Evolutionary conservation across 2,113 vertebrate species (phyloP), one percentile per base, ranked within the genome.

Genomic region (Sander lucioperca): DNA sequence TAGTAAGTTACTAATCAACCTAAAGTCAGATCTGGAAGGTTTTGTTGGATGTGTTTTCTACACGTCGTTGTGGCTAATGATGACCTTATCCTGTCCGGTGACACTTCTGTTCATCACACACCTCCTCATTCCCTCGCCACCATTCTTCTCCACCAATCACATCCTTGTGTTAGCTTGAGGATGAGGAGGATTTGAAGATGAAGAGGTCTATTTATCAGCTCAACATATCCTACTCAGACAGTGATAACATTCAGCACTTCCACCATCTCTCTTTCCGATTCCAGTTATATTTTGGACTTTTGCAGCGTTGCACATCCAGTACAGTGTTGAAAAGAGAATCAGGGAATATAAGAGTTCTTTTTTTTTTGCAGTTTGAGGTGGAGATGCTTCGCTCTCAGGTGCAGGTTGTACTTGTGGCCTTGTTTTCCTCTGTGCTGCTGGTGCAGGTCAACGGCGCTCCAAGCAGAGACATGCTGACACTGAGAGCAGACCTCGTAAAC

Each of bases 371-470:
- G 56, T 23, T 51, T 14, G 25, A 58, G 83, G 51, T 6, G 85
- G 85, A 87, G 82, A 95, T 94, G 94, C 82, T 93, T 83, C 36
- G 54, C 51, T 88, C 83, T 74, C 93, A 79, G 86, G 67, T 92
- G 65, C 90, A 87, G 80, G 51, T 93, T 1, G 62, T 95, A 7
- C 75, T 94, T 5, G 62, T 85, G 84, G 82, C 79, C 76, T 43
- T 94, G 39, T 80, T 87, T 13, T 86, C 86, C 16, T 89, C 85
- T 0, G 65, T 79, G 63, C 78, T 95, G 76, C 83, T 92, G 83
- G 63, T 85, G 65, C 70, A 53, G 64, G 91, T 91, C 80, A 71
- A 66, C 54, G 51, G 71, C 0, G 89, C 89, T 48, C 91, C 90
- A 25, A 85, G 45, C 58, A 76, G 61, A 47, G 80, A 94, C 48